Conservation (phyloP, 2,797 vertebrate species). For the Peromyscus aztecus region DNA sequence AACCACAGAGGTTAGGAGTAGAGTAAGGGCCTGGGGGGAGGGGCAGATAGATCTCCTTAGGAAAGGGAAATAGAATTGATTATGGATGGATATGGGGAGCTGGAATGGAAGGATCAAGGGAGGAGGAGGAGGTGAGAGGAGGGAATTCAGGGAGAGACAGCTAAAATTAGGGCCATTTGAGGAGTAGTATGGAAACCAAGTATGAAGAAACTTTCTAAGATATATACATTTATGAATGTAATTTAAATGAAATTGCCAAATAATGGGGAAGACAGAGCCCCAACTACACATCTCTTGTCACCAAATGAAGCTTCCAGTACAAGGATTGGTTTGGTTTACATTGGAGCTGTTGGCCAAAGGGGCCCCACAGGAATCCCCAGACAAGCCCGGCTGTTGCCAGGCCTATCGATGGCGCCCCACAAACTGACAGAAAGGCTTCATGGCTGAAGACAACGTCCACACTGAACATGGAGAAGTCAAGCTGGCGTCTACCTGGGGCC, state of each 20-base stretch:
- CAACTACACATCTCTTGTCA: background rate
- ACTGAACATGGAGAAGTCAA: background rate
- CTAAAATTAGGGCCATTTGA: background rate
- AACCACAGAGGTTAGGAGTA: background rate
- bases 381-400: background rate
- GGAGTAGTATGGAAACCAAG: too few species aligned
- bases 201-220: background rate
- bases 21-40: background rate
- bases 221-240: background rate
- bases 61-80: background rate
- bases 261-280: background rate
- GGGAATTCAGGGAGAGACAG: background rate
- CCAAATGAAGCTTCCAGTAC: background rate
- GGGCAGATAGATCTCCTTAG: background rate
- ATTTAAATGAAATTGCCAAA: background rate
- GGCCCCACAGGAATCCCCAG: background rate
- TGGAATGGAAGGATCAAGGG: background rate
- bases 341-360: background rate
- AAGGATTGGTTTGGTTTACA: background rate
- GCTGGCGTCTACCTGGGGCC: background rate
- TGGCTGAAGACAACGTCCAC: background rate
- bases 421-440: background rate
- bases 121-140: background rate
- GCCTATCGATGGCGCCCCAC: background rate
- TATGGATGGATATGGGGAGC: background rate